Evolutionary conservation across 2,888 invertebrate species (phyloP).

Genomic region (Stictocephala bisonia): DNA sequence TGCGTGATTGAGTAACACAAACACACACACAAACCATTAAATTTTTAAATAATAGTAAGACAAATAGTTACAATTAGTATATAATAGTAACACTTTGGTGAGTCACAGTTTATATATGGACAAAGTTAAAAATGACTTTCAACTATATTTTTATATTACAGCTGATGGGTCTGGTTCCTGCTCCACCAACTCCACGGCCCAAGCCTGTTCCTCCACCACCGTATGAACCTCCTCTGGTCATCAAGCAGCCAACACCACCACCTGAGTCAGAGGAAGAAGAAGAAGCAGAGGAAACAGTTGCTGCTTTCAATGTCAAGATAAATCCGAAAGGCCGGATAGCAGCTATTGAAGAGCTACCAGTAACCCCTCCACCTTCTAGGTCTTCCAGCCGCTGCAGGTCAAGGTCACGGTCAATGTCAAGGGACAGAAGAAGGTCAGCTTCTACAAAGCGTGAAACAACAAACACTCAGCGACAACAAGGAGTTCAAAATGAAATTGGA

Average conservation of each 20-base stretch:
- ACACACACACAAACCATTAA: too few relatives aligned
- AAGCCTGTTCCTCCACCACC: conserved; percentile 11
- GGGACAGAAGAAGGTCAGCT: conserved; percentile 4
- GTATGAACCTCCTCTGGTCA: background rate
- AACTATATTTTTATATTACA: too few relatives aligned
- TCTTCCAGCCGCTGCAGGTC: conserved; percentile 8
- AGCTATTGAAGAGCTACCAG: conserved; percentile 38
- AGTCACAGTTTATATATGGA: too few relatives aligned
- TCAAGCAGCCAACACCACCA: background rate
- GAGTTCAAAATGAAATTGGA: conserved; percentile 11
- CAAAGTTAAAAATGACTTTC: too few relatives aligned
- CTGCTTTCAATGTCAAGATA: conserved; percentile 40
- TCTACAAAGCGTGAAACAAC: conserved; percentile 10
- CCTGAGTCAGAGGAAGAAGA: conserved; percentile 18
- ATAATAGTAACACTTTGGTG: too few relatives aligned
- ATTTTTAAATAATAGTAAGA: too few relatives aligned
- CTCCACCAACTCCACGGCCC: conserved; percentile 1
- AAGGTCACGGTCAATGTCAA: conserved; percentile 17
- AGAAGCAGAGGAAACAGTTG: conserved; percentile 25
- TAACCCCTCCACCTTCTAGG: conserved; percentile 35
- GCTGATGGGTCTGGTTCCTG: conserved; percentile 30
- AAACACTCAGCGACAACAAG: background rate
- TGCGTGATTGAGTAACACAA: too few relatives aligned
- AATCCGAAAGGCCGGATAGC: conserved; percentile 42
- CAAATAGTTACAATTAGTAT: too few relatives aligned